Evolutionary conservation across 1,140 invertebrate species (phyloP).

Genomic region (Probaryconus sp.): DNA sequence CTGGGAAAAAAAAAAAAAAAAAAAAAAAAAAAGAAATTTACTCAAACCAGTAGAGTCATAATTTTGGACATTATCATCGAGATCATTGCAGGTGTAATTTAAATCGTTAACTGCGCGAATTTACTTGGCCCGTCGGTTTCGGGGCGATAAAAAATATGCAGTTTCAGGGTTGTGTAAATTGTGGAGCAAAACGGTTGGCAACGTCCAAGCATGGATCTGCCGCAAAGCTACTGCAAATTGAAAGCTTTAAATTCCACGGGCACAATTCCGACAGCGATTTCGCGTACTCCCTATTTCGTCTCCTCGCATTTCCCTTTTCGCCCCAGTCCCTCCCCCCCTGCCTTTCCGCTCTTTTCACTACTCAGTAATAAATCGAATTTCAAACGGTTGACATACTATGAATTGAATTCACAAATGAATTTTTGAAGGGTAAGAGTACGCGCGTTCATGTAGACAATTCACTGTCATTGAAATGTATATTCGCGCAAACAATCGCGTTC

Average conservation of each 20-base stretch:
- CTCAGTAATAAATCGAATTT: slow-evolving; percentile 59
- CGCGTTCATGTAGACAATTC: slow-evolving; percentile 31
- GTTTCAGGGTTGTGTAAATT: slow-evolving; percentile 33
- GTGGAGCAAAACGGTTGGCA: slow-evolving; percentile 37
- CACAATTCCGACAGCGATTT: slow-evolving; percentile 31
- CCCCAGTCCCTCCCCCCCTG: neutral
- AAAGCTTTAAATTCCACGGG: slow-evolving; percentile 58
- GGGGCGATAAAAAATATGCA: slow-evolving; percentile 39
- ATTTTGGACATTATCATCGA: neutral
- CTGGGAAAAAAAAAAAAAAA: too few species aligned
- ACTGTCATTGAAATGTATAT: slow-evolving; percentile 12
- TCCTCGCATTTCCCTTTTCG: slow-evolving; percentile 25
- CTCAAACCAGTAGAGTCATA: too few species aligned
- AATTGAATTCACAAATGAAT: slow-evolving; percentile 56
- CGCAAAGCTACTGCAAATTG: slow-evolving; percentile 58
- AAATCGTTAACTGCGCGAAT: slow-evolving; percentile 23
- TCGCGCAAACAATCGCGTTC: slow-evolving; percentile 3
- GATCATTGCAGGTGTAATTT: slow-evolving; percentile 12
- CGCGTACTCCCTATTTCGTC: slow-evolving; percentile 38
- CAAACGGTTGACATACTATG: slow-evolving; percentile 56
- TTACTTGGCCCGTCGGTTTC: slow-evolving; percentile 25
- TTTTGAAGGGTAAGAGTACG: slow-evolving; percentile 21
- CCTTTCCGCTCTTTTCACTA: slow-evolving; percentile 46
- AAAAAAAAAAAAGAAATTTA: too few species aligned
- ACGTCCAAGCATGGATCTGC: slow-evolving; percentile 29